Evolutionary conservation across 2,797 vertebrate species (phyloP).

Genomic region (Tangara arthus): DNA sequence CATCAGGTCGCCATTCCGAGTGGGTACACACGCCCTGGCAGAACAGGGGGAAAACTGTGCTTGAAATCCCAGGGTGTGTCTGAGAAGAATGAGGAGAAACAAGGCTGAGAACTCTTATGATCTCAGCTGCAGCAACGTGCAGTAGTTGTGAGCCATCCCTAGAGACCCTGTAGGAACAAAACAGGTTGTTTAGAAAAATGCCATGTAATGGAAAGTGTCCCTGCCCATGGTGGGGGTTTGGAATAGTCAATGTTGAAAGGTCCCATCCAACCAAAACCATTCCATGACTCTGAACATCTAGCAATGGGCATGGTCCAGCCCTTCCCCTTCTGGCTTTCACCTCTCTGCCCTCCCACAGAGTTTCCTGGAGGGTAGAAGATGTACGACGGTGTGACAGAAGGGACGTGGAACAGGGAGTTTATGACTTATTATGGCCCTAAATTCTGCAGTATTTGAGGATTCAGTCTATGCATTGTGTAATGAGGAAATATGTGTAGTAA

Average conservation of each 20-base stretch:
- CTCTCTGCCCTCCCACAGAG: neutral
- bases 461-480: neutral
- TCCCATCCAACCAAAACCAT: neutral
- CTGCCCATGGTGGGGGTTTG: neutral
- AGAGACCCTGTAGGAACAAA: neutral
- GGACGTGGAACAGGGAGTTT: neutral
- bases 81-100: neutral
- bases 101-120: neutral
- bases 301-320: neutral
- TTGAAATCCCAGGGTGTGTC: neutral
- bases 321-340: neutral
- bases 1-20: rapidly evolving
- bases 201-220: neutral
- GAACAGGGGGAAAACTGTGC: neutral
- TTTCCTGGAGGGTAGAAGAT: neutral
- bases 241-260: neutral
- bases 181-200: neutral
- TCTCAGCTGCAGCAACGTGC: neutral
- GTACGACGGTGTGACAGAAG: rapidly evolving
- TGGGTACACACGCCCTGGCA: neutral
- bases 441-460: neutral
- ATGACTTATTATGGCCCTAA: rapidly evolving
- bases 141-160: neutral
- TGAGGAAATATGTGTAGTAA: neutral
- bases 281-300: neutral